phyloP scores from a whole-genome alignment of 2,113 vertebrate species.

The Sakesphorus luctuosus region DNA sequence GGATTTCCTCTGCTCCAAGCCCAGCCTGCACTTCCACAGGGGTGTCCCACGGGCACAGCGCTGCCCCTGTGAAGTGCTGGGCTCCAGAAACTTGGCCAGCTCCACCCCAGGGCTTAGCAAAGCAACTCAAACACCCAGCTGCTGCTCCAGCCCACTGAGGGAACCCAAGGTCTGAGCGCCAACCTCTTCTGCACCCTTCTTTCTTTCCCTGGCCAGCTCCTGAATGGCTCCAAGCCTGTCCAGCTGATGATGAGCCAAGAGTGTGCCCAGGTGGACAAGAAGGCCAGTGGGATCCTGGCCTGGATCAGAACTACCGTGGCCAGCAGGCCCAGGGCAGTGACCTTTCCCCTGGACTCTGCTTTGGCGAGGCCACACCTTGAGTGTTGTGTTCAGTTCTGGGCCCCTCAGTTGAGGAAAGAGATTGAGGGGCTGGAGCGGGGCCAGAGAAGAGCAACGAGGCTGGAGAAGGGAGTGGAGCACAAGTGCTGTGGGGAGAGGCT shows the following conservation, averaged over 20 bases:
- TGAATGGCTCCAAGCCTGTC: neutral
- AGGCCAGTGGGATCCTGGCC: too few species aligned
- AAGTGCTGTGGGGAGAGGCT: too few species aligned
- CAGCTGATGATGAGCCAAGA: fast-evolving
- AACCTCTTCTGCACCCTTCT: neutral
- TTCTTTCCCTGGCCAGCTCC: neutral
- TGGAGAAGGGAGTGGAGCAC: too few species aligned
- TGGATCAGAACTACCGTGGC: too few species aligned
- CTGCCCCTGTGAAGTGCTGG: fast-evolving
- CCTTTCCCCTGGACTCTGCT: too few species aligned
- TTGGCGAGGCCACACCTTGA: too few species aligned
- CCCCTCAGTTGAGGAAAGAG: too few species aligned
- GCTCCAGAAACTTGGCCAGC: neutral
- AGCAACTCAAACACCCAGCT: fast-evolving
- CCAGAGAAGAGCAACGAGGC: too few species aligned
- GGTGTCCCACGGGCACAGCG: fast-evolving
- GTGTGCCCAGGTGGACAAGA: too few species aligned
- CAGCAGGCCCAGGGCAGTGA: too few species aligned
- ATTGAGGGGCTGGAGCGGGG: too few species aligned
- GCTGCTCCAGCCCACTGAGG: neutral
- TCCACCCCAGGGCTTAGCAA: neutral
- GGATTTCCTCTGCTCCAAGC: conserved; percentile 24
- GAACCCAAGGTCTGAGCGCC: neutral
- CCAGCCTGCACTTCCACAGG: neutral
- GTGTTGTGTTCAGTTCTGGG: too few species aligned